Evolutionary conservation across 2,888 invertebrate genomes (phyloP), one percentile per base, ranked within the genome.

Genomic region (Odiellus spinosus): DNA sequence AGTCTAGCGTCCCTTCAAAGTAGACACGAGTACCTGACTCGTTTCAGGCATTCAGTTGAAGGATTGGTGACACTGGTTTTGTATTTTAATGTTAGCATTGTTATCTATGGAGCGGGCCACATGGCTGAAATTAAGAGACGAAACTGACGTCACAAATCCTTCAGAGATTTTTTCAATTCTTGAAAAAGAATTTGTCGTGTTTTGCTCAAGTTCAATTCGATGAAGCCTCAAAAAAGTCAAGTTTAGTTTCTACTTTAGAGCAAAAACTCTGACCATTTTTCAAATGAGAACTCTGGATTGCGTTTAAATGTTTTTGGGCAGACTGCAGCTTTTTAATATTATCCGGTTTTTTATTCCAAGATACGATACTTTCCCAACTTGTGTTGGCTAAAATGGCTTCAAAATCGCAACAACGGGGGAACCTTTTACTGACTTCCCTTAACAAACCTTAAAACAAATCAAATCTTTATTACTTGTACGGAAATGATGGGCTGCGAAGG

Each of bases 331-430:
- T 71, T 12, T 73, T 69, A 4, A 80, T 68, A 53, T 74, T 71
- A 40, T 76, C 71, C 51, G 78, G 72, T 55, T 80, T 76, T 63
- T 80, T 83, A 61, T 83, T 82, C 90, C 91, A 93, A 44, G 76
- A 74, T 55, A 82, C 75, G 45, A 84, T 78, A 63, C 83, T 87
- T 64, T 91, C 90, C 91, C 91, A 91, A 55, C 80, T 77, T 73
- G 90, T 79, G 63, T 90, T 86, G 12, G 82, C 77, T 42, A 90
- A 70, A 36, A 93, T 68, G 35, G 80, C 76, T 59, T 82, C 80
- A 1, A 80, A 74, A 47, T 80, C 76, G 45, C 88, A 71, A 63
- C 88, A 90, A 56, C 83, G 77, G 0, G 91, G 91, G 63, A 91
- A 91, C 60, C 85, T 82, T n/a, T 58, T 58, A 12, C 54, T 51